These are phyloP conservation scores for Adrianichthys oophorus DNA, from an alignment of 2,797 vertebrate genomes.

Conservation along the genomic window DNA sequence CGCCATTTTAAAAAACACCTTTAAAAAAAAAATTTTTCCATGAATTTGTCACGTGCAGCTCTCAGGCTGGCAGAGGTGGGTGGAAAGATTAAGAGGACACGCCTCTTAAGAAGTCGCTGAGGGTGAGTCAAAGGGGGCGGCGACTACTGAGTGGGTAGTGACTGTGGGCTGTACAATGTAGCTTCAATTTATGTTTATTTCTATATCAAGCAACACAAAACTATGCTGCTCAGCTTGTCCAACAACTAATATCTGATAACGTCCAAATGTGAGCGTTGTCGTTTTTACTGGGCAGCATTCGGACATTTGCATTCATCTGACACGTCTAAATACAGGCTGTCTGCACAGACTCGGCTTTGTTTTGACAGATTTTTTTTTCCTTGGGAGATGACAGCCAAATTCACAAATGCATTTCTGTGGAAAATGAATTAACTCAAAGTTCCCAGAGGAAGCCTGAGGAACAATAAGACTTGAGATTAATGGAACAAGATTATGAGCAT, in stretches of 20 bases:
- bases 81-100: too few relatives aligned
- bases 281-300: not conserved
- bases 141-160: too few relatives aligned
- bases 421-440: constrained; percentile 14
- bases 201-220: not conserved
- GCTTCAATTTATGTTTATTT: not conserved
- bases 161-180: too few relatives aligned
- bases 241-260: not conserved
- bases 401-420: constrained; percentile 17
- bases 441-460: constrained; percentile 23
- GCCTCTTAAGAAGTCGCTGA: too few relatives aligned
- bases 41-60: too few relatives aligned
- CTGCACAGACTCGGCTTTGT: not conserved
- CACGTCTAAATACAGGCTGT: not conserved
- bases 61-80: too few relatives aligned
- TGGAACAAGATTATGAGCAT: constrained; percentile 30
- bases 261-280: not conserved
- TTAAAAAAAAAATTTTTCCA: too few relatives aligned
- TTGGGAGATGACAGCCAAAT: constrained; percentile 12
- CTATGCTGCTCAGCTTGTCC: not conserved
- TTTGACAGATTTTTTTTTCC: constrained; percentile 4
- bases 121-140: too few relatives aligned
- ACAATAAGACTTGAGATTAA: constrained; percentile 46
- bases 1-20: too few relatives aligned
- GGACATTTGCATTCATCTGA: not conserved